Evolutionary conservation across 2,113 vertebrate genomes (phyloP).

Genomic region (Taurulus bubalis): DNA sequence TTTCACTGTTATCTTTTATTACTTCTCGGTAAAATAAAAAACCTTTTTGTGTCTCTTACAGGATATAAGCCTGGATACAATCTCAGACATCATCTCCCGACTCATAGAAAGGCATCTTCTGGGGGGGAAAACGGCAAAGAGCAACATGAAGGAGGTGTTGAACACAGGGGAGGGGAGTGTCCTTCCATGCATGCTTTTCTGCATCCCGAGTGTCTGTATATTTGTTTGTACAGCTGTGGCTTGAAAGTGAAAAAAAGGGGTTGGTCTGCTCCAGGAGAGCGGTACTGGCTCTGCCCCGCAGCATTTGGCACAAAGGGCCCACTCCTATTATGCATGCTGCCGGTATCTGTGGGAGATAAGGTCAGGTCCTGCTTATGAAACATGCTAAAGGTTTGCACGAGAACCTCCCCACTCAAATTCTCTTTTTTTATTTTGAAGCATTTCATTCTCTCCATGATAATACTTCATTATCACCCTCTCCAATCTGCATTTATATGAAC

Average conservation of each 20-base stretch:
- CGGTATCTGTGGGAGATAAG: conserved; percentile 71
- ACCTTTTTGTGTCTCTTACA: conserved; percentile 28
- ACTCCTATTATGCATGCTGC: conserved; percentile 74
- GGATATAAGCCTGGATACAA: conserved; percentile 24
- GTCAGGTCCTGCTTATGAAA: conserved; percentile 75
- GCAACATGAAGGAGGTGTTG: conserved; percentile 44
- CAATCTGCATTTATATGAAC: conserved; percentile 46
- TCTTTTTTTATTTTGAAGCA: conserved; percentile 44
- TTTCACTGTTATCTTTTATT: conserved; percentile 37
- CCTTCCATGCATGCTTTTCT: conserved; percentile 55
- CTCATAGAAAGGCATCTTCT: conserved; percentile 41
- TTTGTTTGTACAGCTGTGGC: conserved; percentile 68
- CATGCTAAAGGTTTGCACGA: conserved; percentile 53
- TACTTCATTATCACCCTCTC: conserved; percentile 19
- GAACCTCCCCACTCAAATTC: conserved; percentile 37
- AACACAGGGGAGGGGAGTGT: conserved; percentile 58
- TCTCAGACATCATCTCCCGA: conserved; percentile 40
- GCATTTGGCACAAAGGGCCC: conserved; percentile 74
- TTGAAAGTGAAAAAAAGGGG: conserved; percentile 30
- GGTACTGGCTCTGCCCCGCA: conserved; percentile 64
- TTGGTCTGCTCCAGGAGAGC: conserved; percentile 38
- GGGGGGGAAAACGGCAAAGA: not conserved
- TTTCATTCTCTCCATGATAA: conserved; percentile 34
- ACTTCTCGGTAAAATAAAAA: conserved; percentile 41
- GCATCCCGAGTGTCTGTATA: conserved; percentile 49